Evolutionary conservation across 2,113 vertebrate species (phyloP).

Genomic region (Diadophis punctatus): DNA sequence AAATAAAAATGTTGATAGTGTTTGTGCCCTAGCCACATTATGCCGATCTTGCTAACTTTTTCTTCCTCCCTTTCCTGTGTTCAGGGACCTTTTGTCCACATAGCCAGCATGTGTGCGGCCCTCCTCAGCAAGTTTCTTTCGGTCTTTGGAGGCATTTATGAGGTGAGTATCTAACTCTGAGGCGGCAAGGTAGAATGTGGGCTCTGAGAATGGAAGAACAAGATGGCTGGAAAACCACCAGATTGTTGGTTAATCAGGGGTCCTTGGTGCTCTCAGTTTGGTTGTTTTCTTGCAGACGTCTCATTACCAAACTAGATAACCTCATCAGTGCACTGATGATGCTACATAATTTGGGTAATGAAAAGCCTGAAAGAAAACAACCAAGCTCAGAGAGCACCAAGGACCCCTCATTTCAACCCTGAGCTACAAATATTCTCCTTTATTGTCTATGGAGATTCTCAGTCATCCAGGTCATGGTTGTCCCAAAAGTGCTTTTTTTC

Average conservation of each 20-base stretch:
- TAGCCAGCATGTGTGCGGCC: constrained; percentile 91
- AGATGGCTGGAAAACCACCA: neutral
- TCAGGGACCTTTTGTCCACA: constrained; percentile 96
- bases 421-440: no score
- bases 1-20: neutral
- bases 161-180: constrained; percentile 73
- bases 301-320: neutral
- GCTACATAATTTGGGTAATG: no score
- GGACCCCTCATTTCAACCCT: no score
- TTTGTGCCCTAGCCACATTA: neutral
- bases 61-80: fast-evolving
- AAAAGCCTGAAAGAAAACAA: no score
- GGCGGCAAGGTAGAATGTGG: neutral
- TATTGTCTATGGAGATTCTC: no score
- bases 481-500: no score
- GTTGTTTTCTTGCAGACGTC: neutral
- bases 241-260: neutral
- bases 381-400: no score
- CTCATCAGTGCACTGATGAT: neutral
- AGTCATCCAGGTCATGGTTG: no score
- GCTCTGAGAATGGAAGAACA: neutral
- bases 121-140: constrained; percentile 97
- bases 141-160: constrained; percentile 93
- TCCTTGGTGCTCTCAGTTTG: neutral
- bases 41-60: neutral